These are phyloP conservation scores for Geodia barretti DNA, from an alignment of 37 sponge, comb jelly and placozoan genomes.

Conservation along the genomic window DNA sequence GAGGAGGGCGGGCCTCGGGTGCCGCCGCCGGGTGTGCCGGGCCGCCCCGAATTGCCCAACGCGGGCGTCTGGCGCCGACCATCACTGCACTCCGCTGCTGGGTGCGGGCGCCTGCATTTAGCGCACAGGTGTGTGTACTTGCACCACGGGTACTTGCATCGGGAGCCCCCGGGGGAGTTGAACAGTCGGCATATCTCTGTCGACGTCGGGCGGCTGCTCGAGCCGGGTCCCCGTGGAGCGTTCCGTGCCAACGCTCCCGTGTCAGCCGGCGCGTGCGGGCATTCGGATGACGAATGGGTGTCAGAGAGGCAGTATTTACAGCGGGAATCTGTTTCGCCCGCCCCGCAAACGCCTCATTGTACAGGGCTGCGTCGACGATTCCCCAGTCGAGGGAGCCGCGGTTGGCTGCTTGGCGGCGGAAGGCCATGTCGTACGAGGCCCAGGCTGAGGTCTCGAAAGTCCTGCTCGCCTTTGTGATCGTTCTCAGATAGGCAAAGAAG, in stretches of 20 bases:
- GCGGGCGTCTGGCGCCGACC: no score
- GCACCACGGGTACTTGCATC: not conserved
- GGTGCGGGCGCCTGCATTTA: no score
- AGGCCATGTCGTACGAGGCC: constrained; percentile 9
- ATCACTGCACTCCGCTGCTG: no score
- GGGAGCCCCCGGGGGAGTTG: not conserved
- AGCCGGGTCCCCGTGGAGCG: not conserved
- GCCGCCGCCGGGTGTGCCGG: no score
- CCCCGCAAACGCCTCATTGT: not conserved
- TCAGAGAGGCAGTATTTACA: not conserved
- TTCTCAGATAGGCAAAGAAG: constrained; percentile 12
- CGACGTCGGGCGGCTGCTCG: not conserved
- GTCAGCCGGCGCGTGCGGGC: not conserved
- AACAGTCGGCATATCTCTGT: not conserved
- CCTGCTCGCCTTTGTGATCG: not conserved
- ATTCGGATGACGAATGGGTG: not conserved
- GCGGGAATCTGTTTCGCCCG: not conserved
- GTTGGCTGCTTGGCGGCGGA: constrained; percentile 2
- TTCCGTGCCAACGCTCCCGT: not conserved
- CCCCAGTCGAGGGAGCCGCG: not conserved
- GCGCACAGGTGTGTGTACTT: not conserved
- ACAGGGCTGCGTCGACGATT: not conserved
- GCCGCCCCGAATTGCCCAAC: no score
- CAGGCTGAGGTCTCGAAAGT: constrained; percentile 1
- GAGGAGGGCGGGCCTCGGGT: no score